These are phyloP conservation scores for Troglohyphantes excavatus DNA, from an alignment of 2,888 invertebrate species.

Conservation along the genomic window DNA sequence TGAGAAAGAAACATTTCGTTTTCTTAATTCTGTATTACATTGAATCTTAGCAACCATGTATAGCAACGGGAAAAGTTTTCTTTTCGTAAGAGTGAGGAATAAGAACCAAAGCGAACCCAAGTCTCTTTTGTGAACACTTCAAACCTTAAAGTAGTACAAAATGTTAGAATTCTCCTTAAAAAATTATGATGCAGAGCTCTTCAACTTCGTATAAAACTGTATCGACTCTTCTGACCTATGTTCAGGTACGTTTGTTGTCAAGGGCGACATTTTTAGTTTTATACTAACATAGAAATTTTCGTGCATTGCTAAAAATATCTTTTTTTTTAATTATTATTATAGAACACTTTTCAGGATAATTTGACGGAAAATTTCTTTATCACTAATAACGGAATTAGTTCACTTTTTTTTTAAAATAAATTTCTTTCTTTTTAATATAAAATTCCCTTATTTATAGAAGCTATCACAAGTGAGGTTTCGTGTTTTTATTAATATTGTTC, in stretches of 20 bases:
- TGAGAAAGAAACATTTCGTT: background rate
- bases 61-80: slow-evolving; percentile 18
- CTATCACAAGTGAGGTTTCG: too few relatives aligned
- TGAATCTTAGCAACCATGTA: slow-evolving; percentile 46
- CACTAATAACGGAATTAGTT: too few relatives aligned
- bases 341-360: background rate
- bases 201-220: slow-evolving; percentile 41
- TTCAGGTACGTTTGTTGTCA: slow-evolving; percentile 27
- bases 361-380: background rate
- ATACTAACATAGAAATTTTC: too few relatives aligned
- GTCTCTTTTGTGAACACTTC: background rate
- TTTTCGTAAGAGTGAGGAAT: background rate
- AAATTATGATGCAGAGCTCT: slow-evolving; percentile 11
- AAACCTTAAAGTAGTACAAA: background rate
- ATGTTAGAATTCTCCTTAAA: background rate
- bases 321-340: background rate
- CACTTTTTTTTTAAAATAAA: too few relatives aligned
- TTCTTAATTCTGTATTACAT: background rate
- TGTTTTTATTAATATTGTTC: too few relatives aligned
- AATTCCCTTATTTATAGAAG: too few relatives aligned
- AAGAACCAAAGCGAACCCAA: background rate
- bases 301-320: background rate
- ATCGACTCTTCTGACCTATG: slow-evolving; percentile 34
- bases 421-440: too few relatives aligned
- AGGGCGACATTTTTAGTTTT: too few relatives aligned